phyloP scores from a whole-genome alignment of 2,888 invertebrate genomes.

The Bedellia somnulentella region DNA sequence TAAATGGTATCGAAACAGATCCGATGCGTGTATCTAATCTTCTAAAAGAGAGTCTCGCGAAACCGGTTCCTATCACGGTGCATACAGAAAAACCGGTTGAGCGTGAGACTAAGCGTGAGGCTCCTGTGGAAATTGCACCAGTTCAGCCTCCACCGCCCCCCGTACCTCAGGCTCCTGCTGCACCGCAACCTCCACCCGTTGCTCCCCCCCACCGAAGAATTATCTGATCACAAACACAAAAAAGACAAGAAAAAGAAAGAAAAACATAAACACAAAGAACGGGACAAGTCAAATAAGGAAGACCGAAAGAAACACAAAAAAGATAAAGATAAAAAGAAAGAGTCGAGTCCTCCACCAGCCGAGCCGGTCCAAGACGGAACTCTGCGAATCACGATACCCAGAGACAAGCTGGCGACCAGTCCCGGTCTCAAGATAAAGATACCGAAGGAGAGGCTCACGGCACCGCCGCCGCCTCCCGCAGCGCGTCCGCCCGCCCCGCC shows the following conservation, averaged over 20 bases:
- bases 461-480: slow-evolving; percentile 39
- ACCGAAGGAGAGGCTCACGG: slow-evolving; percentile 71
- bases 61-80: slow-evolving; percentile 43
- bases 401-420: slow-evolving; percentile 37
- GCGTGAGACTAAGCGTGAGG: slow-evolving; percentile 25
- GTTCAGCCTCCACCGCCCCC: slow-evolving; percentile 14
- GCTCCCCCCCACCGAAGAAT: slow-evolving; percentile 16
- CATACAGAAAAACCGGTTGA: slow-evolving; percentile 24
- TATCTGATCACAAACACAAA: slow-evolving; percentile 39
- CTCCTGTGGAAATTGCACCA: slow-evolving; percentile 8
- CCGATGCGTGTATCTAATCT: slow-evolving; percentile 71
- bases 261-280: slow-evolving; percentile 78
- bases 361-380: slow-evolving; percentile 22
- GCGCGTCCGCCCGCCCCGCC: slow-evolving; percentile 41
- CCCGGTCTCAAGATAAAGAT: slow-evolving; percentile 79
- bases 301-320: slow-evolving; percentile 76
- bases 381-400: slow-evolving; percentile 41
- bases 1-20: slow-evolving; percentile 73
- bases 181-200: slow-evolving; percentile 15
- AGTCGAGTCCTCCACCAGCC: slow-evolving; percentile 19
- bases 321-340: slow-evolving; percentile 53
- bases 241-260: slow-evolving; percentile 78
- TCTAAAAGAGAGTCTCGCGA: slow-evolving; percentile 65
- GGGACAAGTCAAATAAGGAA: slow-evolving; percentile 71
- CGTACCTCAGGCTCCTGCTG: slow-evolving; percentile 11